phyloP scores from a whole-genome alignment of 2,888 invertebrate species.

The Beris chalybata region DNA sequence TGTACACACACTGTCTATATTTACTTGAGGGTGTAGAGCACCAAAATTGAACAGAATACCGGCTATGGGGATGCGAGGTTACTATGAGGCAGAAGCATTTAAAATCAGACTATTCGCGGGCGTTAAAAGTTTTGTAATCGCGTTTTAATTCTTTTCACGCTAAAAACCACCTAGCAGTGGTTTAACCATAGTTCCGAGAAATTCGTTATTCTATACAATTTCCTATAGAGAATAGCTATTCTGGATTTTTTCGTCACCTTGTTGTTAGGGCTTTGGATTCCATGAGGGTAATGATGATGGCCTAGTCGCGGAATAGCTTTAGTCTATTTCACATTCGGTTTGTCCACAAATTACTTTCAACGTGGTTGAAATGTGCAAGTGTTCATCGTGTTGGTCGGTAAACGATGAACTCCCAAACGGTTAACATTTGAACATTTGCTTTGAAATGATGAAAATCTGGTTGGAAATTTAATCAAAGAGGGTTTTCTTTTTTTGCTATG shows the following conservation, averaged over 20 bases:
- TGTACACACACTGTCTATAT: neutral
- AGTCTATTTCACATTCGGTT: slow-evolving; percentile 7
- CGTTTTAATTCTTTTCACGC: slow-evolving; percentile 29
- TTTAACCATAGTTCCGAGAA: slow-evolving; percentile 1
- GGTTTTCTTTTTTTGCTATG: too few species aligned
- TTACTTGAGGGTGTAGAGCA: neutral
- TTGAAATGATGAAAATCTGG: slow-evolving; percentile 9
- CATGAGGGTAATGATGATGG: neutral
- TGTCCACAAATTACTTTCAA: slow-evolving; percentile 15
- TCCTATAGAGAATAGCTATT: neutral
- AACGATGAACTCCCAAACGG: neutral
- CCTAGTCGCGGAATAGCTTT: slow-evolving; percentile 12
- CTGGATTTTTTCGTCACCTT: neutral
- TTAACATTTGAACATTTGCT: slow-evolving; percentile 4
- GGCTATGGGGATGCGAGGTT: too few species aligned
- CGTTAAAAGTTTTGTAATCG: slow-evolving; percentile 33
- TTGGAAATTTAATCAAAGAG: neutral
- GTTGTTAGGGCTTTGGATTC: neutral
- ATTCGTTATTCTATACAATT: neutral
- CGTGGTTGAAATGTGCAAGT: slow-evolving; percentile 1
- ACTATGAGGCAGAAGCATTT: neutral
- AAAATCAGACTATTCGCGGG: slow-evolving; percentile 20
- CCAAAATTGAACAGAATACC: neutral
- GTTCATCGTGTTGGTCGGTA: neutral
- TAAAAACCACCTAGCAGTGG: slow-evolving; percentile 19